Evolutionary conservation across 2,113 vertebrate genomes (phyloP).

Genomic region (Antennarius striatus): DNA sequence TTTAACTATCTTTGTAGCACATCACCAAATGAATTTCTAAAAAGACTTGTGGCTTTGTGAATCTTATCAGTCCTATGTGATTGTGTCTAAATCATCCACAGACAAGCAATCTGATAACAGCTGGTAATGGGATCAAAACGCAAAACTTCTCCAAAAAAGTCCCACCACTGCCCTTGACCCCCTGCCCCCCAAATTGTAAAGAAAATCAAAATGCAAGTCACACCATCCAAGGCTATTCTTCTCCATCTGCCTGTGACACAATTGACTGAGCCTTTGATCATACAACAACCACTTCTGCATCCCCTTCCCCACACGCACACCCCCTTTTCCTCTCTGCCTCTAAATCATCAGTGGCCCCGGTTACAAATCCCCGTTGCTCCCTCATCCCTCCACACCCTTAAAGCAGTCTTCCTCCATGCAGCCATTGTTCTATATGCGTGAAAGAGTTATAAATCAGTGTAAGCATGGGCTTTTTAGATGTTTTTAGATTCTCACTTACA

Average conservation of each 20-base stretch:
- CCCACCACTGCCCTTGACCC: conserved; percentile 8
- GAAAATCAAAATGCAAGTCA: conserved; percentile 78
- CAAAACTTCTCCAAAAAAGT: conserved; percentile 33
- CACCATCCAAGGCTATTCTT: conserved; percentile 67
- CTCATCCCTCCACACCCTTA: conserved; percentile 9
- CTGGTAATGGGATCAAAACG: conserved; percentile 65
- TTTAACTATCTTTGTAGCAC: too few species aligned
- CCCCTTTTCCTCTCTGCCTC: conserved; percentile 35
- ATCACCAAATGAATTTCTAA: too few species aligned
- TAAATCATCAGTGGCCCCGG: conserved; percentile 58
- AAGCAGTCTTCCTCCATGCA: conserved; percentile 29
- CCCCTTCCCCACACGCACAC: not conserved
- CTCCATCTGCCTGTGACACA: conserved; percentile 66
- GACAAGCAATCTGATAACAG: conserved; percentile 46
- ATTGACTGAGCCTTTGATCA: conserved; percentile 76
- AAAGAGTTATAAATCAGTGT: not conserved
- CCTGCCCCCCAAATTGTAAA: conserved; percentile 22
- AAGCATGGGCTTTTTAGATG: too few species aligned
- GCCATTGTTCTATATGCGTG: conserved; percentile 14
- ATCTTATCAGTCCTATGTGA: not conserved
- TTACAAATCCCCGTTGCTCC: conserved; percentile 36
- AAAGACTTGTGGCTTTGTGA: too few species aligned
- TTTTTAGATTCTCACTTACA: conserved; percentile 10
- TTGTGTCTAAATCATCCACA: not conserved
- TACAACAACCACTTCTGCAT: conserved; percentile 54